A percentile compares a stretch with the other conserved stretches of the same genome.
Conservation (phyloP, 2,888 invertebrate genomes). For the Thecophora atra region DNA sequence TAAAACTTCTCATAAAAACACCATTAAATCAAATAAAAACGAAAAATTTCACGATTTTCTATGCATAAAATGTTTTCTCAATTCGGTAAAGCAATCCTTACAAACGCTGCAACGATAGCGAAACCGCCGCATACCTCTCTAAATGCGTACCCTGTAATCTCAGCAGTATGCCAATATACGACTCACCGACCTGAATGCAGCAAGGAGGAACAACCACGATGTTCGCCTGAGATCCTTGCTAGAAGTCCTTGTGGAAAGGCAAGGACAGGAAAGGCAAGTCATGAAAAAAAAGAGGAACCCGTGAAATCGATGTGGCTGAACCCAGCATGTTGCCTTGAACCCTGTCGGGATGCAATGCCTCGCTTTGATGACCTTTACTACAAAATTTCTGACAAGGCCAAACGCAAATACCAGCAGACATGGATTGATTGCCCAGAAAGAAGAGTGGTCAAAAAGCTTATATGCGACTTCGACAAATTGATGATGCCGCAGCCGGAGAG, state of each 20-base stretch:
- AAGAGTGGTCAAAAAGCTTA: constrained; percentile 46
- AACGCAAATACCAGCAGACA: constrained; percentile 56
- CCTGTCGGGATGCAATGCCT: constrained; percentile 37
- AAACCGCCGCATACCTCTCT: background rate
- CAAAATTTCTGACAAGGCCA: constrained; percentile 53
- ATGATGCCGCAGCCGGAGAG: constrained; percentile 37
- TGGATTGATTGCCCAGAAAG: constrained; percentile 54
- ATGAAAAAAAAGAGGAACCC: background rate
- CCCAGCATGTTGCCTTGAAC: constrained; percentile 35
- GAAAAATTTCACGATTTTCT: no score
- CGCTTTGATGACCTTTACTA: constrained; percentile 57
- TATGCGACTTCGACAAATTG: constrained; percentile 46
- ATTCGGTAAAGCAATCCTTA: background rate
- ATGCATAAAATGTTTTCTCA: background rate
- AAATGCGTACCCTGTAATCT: background rate
- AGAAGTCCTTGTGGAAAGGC: constrained; percentile 2
- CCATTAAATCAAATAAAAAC: no score
- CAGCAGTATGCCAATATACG: background rate
- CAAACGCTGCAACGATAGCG: no score
- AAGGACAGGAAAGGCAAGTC: constrained; percentile 33
- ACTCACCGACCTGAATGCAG: constrained; percentile 42
- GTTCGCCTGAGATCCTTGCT: background rate
- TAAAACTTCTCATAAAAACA: no score
- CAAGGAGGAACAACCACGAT: constrained; percentile 39
- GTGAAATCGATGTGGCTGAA: constrained; percentile 42